A percentile compares a stretch with the other conserved stretches of the same genome.
phyloP scores from a whole-genome alignment of 2,113 vertebrate genomes.

The sheep (Ovis aries) region ARS-UI_Ramb_v3.0 NC_056056.1:168803501-168804000 shows the following conservation, averaged over 20 bases:
- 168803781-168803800: neutral
- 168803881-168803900: neutral
- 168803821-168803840: neutral
- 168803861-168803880: neutral
- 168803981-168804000: neutral
- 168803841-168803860: accelerated
- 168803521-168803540: neutral
- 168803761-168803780: neutral
- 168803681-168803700: neutral
- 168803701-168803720: neutral
- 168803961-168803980: neutral
- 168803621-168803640: neutral
- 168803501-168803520: neutral
- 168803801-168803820: neutral
- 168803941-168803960: neutral
- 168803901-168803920: neutral
- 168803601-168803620: neutral
- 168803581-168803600: neutral
- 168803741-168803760: neutral
- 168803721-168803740: neutral
- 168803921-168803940: neutral
- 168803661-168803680: neutral
- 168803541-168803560: neutral
- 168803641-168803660: neutral
- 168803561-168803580: neutral